Base-by-base conservation (phyloP, 2,113 vertebrate genomes). In the Ailurus styani region DNA sequence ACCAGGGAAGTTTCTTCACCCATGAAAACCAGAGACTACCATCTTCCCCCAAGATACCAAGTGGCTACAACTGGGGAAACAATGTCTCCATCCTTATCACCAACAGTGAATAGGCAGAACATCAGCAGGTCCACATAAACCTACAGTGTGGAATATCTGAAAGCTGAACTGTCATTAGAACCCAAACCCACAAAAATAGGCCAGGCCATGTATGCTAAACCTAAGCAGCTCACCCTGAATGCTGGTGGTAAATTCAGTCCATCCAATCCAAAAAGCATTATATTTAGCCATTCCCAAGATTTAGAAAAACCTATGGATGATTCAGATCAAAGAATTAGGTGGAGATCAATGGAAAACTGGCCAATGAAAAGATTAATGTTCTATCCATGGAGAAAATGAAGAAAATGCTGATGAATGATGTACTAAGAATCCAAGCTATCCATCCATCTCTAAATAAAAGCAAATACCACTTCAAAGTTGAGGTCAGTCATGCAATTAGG, bases 1-100 rank as follows among this genome's bases (percentile, higher is more conserved):
- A 20, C n/a, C 29, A 81, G 12, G 14, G 4, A 82, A 52, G 14
- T 3, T 12, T 21, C 52, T 25, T 62, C 8, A 6, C 52, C 13
- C 2, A 2, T 25, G 4, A 1, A 31, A n/a, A 18, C 4, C 3
- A 12, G 7, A 64, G 68, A 31, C 10, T 7, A 2, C 9, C 3
- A 25, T 27, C 18, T 0, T 81, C n/a, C 3, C 42, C 23, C 18
- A 82, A 25, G 40, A 72, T 17, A 55, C 17, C 11, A 40, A 31
- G 9, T 50, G 47, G 11, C 27, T 6, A 10, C 34, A 66, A 5
- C 0, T 34, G 21, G 23, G 0, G 18, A 64, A 45, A 47, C 2
- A 8, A 3, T 82, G 34, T 42, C 52, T 94, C 13, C 14, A n/a
- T 86, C 47, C 29, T 25, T n/a, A 52, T 31, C 3, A 29, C 5